Evolutionary conservation across 2,113 vertebrate genomes (phyloP), one percentile per base, ranked within the genome.

Genomic region (western clawed frog (Xenopus tropicalis)): DNA sequence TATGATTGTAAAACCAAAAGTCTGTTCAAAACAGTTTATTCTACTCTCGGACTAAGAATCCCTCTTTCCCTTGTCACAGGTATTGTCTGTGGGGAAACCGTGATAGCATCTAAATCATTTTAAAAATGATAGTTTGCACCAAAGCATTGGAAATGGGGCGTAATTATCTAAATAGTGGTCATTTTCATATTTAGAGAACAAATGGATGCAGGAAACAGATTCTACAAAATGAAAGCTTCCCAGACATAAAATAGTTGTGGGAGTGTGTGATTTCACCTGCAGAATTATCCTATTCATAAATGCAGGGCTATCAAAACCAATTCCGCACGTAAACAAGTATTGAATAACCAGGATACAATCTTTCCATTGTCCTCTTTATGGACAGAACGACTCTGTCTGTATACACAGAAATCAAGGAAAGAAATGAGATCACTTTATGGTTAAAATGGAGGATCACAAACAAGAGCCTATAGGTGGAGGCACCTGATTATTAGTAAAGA

Each of bases 321-420:
- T 59, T 23, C 7, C 11, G 22, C 4, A 11, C 8, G 57, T 23
- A 23, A 59, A 23, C 57, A 23, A 23, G 57, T 59, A 59, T 59
- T 20, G 9, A 23, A 16, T 59, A 59, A 59, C 57, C 21, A 22
- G 21, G 57, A 59, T 59, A 59, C 57, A 59, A 59, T 59, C 57
- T 59, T 59, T 2, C 2, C 8, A 57, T 57, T 59, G 57, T 59
- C 6, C 12, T 9, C 4, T 14, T 2, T 59, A 59, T 59, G 57
- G 23, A 59, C 57, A 59, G 23, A 59, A 59, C 21, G 1, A 13
- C 5, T 58, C 56, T n/a, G n/a, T 58, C n/a, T 58, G 7, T 8
- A 11, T 21, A 58, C 14, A 59, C 16, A 14, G 10, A 59, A 10
- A 16, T 12, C 20, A 59, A 11, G 10, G 7, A 16, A 23, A 23